These are phyloP conservation scores for Sylvietta virens DNA, from an alignment of 2,113 vertebrate genomes.

Conservation along the genomic window DNA sequence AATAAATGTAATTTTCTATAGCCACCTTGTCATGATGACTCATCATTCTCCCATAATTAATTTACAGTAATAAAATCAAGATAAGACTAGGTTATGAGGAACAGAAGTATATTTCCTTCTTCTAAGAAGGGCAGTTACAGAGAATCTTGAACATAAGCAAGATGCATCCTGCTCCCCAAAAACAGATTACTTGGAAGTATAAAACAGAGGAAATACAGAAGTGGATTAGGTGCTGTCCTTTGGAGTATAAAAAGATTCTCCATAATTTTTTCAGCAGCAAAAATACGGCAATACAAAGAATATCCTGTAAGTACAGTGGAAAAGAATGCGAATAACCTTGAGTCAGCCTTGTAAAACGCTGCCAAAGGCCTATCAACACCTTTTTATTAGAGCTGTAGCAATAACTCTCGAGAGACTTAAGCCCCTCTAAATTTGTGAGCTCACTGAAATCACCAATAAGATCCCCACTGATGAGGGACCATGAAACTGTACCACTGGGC, in stretches of 20 bases:
- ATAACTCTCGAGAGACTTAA: background rate
- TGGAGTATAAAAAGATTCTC: background rate
- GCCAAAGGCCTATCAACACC: conserved; percentile 58
- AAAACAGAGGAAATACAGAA: background rate
- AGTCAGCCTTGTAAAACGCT: background rate
- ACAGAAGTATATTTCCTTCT: background rate
- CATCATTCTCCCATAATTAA: conserved; percentile 41
- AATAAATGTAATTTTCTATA: conserved; percentile 44
- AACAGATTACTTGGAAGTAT: background rate
- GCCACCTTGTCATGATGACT: conserved; percentile 1
- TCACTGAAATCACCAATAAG: conserved; percentile 28
- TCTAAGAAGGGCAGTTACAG: background rate
- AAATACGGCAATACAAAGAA: background rate
- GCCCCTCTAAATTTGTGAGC: conserved; percentile 9
- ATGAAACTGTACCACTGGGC: background rate
- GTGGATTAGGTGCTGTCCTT: background rate
- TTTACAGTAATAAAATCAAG: conserved; percentile 56
- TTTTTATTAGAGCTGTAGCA: conserved; percentile 51
- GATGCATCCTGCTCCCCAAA: fast-evolving
- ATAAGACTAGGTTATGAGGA: conserved; percentile 16
- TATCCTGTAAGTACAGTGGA: background rate
- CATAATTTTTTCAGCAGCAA: background rate
- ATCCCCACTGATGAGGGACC: background rate
- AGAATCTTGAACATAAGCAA: background rate
- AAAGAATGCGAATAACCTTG: background rate